Conservation (phyloP, 2,113 vertebrate genomes). For the Rhinolophus sinicus region DNA sequence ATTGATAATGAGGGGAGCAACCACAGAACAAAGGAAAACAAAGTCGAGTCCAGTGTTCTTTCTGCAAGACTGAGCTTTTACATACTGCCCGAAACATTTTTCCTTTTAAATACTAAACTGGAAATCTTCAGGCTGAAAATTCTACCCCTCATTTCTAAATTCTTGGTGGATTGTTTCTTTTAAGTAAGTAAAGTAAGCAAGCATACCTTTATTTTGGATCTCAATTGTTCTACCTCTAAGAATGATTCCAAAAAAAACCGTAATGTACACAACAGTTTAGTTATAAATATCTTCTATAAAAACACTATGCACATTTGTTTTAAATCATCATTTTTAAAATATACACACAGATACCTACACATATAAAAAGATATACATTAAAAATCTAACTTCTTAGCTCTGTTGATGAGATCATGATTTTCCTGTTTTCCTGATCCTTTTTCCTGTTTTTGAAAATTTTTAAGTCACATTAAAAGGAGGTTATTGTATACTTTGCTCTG, state of each 20-base stretch:
- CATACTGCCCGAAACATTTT: background rate
- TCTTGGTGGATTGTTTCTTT: background rate
- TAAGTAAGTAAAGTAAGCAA: background rate
- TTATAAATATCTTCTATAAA: background rate
- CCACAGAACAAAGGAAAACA: background rate
- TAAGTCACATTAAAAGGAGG: background rate
- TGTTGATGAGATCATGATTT: background rate
- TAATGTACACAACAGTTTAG: background rate
- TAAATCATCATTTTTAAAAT: constrained; percentile 8
- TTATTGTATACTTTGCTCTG: background rate
- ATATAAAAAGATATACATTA: background rate
- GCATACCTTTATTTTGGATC: background rate
- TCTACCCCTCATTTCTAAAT: background rate
- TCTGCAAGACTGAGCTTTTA: background rate
- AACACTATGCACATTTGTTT: background rate
- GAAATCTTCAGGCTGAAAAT: background rate
- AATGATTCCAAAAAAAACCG: background rate
- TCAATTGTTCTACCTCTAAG: background rate
- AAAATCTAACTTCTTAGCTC: background rate
- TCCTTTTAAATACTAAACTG: constrained; percentile 3
- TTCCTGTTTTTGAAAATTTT: no score
- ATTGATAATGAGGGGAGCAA: background rate
- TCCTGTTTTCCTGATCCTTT: background rate
- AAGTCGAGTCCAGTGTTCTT: background rate
- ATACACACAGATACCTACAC: background rate